Evolutionary conservation across 2,797 vertebrate genomes (phyloP), one percentile per base, ranked within the genome.

Genomic region (Parauchenoglanis ngamensis): DNA sequence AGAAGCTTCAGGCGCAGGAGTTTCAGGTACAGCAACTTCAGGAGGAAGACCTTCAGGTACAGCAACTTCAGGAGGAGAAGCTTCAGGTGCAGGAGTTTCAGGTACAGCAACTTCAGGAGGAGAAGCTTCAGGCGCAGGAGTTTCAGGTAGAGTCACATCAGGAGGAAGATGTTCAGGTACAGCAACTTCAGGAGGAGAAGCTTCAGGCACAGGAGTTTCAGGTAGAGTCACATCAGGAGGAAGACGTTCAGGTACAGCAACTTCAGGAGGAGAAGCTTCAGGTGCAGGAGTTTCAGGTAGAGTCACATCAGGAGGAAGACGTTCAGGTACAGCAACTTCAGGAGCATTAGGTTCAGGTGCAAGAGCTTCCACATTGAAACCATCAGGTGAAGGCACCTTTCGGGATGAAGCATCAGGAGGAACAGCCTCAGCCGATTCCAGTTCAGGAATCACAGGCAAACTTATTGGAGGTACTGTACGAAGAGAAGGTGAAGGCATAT

Each of bases 401-500:
- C 28, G 56, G 40, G 84, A 23, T 10, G 40, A 59, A 31, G 86
- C 81, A 84, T 87, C 88, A 87, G 77, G 52, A 56, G 31, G 10
- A 67, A 40, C 17, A 73, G 17, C 35, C 59, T 84, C 85, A n/a
- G 78, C 28, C 49, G 57, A 49, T 76, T 89, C 80, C 56, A 61
- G 76, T 77, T 84, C 40, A 46, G 78, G 70, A 56, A 31, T 84
- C 70, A 81, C 49, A 35, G 80, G 75, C 28, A 59, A 52, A 17
- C 57, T 31, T n/a, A 21, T 57, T 84, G 83, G 73, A 82, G 86
- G 87, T 80, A 44, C 78, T 70, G 87, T 77, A 75, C 86, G 90
- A 25, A 85, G 87, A 73, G 86, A 63, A 70, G 91, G 85, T 72
- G 91, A 90, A 17, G 78, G 87, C 59, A 91, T 91, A 77, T 92